A percentile compares a stretch with the other conserved stretches of the same genome.
Evolutionary conservation across 2,797 vertebrate genomes (phyloP).

Genomic region (Gambelia wislizenii): DNA sequence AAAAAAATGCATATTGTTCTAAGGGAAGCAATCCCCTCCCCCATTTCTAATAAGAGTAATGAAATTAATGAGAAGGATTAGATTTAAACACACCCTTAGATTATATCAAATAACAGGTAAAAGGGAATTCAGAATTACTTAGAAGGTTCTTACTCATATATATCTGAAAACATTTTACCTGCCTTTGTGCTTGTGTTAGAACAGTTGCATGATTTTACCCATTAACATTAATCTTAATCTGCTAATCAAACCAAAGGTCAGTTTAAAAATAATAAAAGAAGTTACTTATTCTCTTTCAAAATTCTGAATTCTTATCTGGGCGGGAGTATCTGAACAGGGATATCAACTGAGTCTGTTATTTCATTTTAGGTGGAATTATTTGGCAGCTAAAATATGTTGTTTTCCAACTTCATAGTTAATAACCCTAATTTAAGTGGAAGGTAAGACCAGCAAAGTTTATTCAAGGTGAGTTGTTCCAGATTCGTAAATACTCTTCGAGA

Average conservation of each 20-base stretch:
- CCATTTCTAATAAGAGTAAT: background rate
- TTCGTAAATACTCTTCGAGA: background rate
- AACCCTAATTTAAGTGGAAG: background rate
- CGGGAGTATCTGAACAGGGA: background rate
- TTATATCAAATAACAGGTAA: background rate
- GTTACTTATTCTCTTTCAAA: background rate
- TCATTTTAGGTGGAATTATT: background rate
- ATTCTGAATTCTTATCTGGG: background rate
- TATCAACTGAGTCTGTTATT: background rate
- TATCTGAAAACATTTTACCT: background rate
- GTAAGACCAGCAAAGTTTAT: slow-evolving; percentile 24
- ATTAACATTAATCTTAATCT: background rate
- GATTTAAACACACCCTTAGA: background rate
- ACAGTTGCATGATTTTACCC: background rate
- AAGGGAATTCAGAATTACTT: background rate
- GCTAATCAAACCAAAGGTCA: background rate
- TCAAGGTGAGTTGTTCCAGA: background rate
- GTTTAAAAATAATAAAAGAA: background rate
- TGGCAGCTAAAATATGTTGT: background rate
- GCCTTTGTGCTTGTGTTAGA: background rate
- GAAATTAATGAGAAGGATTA: background rate
- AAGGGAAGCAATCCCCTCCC: background rate
- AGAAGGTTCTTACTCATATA: background rate
- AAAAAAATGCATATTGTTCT: background rate
- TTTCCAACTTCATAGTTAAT: background rate